phyloP scores from a whole-genome alignment of 2,888 invertebrate genomes.

The Volucella inflata region DNA sequence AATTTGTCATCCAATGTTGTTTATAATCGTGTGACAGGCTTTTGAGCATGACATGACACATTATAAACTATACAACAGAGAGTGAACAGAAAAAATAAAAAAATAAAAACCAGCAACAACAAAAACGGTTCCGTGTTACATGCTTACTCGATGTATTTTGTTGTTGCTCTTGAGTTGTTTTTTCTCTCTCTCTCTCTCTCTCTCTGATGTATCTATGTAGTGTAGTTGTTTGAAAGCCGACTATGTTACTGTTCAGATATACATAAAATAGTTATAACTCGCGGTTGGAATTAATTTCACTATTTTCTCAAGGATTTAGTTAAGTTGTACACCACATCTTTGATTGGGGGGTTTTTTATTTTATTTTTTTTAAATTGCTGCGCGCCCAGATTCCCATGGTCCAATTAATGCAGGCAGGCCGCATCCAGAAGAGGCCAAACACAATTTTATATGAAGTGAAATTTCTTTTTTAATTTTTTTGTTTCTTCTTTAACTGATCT shows the following conservation, averaged over 20 bases:
- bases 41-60: constrained; percentile 76
- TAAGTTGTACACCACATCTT: constrained; percentile 28
- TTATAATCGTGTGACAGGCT: constrained; percentile 75
- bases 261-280: constrained; percentile 72
- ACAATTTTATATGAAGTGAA: constrained; percentile 57
- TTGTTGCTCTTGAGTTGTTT: constrained; percentile 13
- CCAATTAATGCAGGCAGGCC: constrained; percentile 59
- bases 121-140: constrained; percentile 74
- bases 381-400: constrained; percentile 64
- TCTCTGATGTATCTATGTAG: constrained; percentile 15
- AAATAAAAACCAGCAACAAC: constrained; percentile 15
- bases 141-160: constrained; percentile 31
- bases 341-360: constrained; percentile 49
- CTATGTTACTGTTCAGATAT: constrained; percentile 53
- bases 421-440: constrained; percentile 30
- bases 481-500: background rate
- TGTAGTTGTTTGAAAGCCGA: constrained; percentile 15
- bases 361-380: constrained; percentile 56
- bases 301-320: constrained; percentile 69
- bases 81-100: constrained; percentile 40
- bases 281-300: constrained; percentile 70
- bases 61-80: constrained; percentile 68
- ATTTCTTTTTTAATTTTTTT: constrained; percentile 35
- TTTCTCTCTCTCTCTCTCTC: background rate
- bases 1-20: constrained; percentile 75